Percentiles rank a stretch among this genome's conserved stretches.
phyloP scores from a whole-genome alignment of 1,140 invertebrate species.

The Bombus terrestris region DNA sequence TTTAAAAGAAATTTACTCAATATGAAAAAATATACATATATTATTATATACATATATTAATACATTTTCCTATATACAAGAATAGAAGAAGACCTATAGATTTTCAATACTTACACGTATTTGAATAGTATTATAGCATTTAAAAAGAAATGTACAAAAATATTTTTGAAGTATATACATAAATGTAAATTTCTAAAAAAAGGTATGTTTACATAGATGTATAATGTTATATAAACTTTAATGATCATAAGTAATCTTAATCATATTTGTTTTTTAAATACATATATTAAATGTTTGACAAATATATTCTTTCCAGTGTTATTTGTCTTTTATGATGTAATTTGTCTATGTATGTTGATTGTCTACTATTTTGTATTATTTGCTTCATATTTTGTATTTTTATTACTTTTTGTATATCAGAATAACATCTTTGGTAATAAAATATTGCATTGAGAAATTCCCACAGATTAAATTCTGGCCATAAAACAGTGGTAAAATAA shows the following conservation, averaged over 20 bases:
- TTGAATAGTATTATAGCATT: not conserved
- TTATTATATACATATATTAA: not conserved
- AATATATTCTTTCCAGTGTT: slow-evolving; percentile 55
- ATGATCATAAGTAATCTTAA: slow-evolving; percentile 1
- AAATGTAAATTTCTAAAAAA: slow-evolving; percentile 18
- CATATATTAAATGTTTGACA: slow-evolving; percentile 18
- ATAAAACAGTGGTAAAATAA: slow-evolving; percentile 92
- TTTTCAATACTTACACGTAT: slow-evolving; percentile 3
- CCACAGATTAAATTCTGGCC: slow-evolving; percentile 97
- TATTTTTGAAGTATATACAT: slow-evolving; percentile 18
- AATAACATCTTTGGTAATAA: slow-evolving; percentile 89
- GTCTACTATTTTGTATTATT: slow-evolving; percentile 61
- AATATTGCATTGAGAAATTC: slow-evolving; percentile 93
- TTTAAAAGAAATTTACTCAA: not conserved
- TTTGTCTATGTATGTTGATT: slow-evolving; percentile 69
- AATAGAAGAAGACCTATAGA: slow-evolving; percentile 21
- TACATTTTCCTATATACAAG: slow-evolving; percentile 2
- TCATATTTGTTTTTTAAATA: not conserved
- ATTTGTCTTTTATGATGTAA: slow-evolving; percentile 69
- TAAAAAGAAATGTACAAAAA: slow-evolving; percentile 12
- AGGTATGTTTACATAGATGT: not conserved
- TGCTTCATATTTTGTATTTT: slow-evolving; percentile 54
- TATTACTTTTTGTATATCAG: slow-evolving; percentile 68
- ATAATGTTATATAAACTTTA: not conserved
- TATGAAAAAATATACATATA: not conserved